These are phyloP conservation scores for Conus ventricosus DNA, from an alignment of 1,140 invertebrate species.

Conservation along the genomic window DNA sequence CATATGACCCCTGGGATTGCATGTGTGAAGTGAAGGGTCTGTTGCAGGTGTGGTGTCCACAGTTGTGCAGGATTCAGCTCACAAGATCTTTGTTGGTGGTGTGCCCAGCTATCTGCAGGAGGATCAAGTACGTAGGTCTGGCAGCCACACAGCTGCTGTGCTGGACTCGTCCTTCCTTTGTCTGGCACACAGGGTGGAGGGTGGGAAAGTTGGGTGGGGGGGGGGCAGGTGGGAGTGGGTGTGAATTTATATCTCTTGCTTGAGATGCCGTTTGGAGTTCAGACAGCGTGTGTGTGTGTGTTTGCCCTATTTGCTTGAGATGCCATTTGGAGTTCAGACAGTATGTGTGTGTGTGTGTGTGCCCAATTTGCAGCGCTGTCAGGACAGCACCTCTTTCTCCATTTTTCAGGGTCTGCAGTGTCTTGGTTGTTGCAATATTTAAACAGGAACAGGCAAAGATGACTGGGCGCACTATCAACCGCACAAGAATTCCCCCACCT, in stretches of 20 bases:
- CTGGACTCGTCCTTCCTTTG: background rate
- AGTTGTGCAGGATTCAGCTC: conserved; percentile 95
- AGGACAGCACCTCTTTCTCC: background rate
- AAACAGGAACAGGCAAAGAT: conserved; percentile 22
- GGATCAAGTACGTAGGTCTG: conserved; percentile 91
- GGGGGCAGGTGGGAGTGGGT: background rate
- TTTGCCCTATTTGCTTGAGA: background rate
- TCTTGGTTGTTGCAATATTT: conserved; percentile 41
- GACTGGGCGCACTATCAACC: background rate
- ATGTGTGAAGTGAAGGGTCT: background rate
- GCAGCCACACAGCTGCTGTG: background rate
- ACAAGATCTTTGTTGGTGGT: conserved; percentile 99
- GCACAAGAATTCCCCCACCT: background rate
- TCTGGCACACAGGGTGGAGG: background rate
- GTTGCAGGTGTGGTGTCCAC: conserved; percentile 82
- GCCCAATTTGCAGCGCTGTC: conserved; percentile 26
- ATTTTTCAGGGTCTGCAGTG: conserved; percentile 29
- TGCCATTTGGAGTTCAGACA: background rate
- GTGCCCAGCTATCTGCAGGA: conserved; percentile 99
- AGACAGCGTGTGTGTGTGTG: background rate
- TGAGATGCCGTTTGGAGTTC: background rate
- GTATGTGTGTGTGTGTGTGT: background rate
- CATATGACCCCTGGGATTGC: too few species aligned
- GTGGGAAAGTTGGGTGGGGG: background rate
- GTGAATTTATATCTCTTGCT: background rate